Base-by-base conservation (phyloP, 2,797 vertebrate genomes). In the Stomatorhinus walkeri region DNA sequence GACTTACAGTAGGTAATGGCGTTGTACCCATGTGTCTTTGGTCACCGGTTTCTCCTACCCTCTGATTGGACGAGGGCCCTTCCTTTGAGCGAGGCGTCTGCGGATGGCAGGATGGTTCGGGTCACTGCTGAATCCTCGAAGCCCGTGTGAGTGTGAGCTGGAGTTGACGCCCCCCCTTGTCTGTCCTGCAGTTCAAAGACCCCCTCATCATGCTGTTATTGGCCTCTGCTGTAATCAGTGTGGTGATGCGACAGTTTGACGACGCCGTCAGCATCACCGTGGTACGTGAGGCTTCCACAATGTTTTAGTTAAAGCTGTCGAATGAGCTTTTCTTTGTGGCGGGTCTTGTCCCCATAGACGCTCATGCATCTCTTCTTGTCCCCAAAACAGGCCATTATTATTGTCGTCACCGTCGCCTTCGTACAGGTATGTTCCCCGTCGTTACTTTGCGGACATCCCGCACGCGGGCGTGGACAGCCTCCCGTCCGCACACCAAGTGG, bases 221-320 rank as follows among this genome's bases (percentile, higher is more conserved):
- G 96, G 97, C 97, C 3, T 99, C 98, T 2, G 98, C 98, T 8
- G 97, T 99, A 95, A 98, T 99, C 96, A 99, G 98, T 91, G 91
- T 99, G 89, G 90, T 98, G 94, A 99, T 99, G 98, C 97, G 96
- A 93, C 98, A 99, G 95, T 97, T 98, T 91, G 98, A 99, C 89
- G 98, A 99, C 93, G 98, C 98, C 54, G 96, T 99, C 96, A 99
- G 98, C 96, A 99, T 99, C 96, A 98, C 98, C 19, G 98, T 99
- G 98, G 98, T 99, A 96, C 92, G 97, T 89, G 3, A 9, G 19
- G 4, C 48, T 59, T 5, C 22, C 2, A 3, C 16, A 0, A 68
- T 2, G 0, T 51, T 8, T 14, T 6, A 4, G 8, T 46, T 52
- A 12, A 48, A 76, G 6, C 14, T 46, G 48, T 81, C 2, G 14